Conservation (phyloP, 2,888 invertebrate species). For the Dione vanillae region DNA sequence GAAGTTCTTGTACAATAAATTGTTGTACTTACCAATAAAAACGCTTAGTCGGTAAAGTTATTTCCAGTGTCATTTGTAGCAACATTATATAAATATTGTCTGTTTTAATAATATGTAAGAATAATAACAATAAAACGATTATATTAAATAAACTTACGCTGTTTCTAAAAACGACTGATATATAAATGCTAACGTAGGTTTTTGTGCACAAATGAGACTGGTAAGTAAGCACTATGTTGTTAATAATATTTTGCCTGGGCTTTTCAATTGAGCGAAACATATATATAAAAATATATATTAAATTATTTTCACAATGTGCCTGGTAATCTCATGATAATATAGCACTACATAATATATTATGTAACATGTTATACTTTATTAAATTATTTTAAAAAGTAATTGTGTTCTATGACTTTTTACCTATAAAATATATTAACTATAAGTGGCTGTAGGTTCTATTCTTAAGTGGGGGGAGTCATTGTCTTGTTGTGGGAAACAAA, state of each 20-base stretch:
- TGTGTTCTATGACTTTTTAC: constrained; percentile 52
- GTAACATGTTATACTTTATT: constrained; percentile 54
- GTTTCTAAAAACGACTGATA: background rate
- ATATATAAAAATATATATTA: constrained; percentile 1
- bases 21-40: constrained; percentile 4
- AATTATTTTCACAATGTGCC: constrained; percentile 51
- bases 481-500: too few relatives aligned
- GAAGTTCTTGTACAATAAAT: constrained; percentile 87
- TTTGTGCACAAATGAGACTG: constrained; percentile 13
- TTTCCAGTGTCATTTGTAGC: constrained; percentile 16
- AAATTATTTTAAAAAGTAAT: constrained; percentile 52
- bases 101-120: background rate
- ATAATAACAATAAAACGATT: background rate
- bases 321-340: constrained; percentile 48
- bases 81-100: background rate
- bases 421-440: too few relatives aligned
- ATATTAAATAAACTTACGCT: background rate
- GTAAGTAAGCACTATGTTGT: background rate
- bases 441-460: too few relatives aligned
- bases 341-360: constrained; percentile 53
- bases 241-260: constrained; percentile 14
- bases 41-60: constrained; percentile 14
- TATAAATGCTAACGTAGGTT: background rate
- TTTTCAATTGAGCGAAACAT: background rate
- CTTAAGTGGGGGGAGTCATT: too few relatives aligned